phyloP scores from a whole-genome alignment of 2,797 vertebrate genomes.

The Gambelia wislizenii region DNA sequence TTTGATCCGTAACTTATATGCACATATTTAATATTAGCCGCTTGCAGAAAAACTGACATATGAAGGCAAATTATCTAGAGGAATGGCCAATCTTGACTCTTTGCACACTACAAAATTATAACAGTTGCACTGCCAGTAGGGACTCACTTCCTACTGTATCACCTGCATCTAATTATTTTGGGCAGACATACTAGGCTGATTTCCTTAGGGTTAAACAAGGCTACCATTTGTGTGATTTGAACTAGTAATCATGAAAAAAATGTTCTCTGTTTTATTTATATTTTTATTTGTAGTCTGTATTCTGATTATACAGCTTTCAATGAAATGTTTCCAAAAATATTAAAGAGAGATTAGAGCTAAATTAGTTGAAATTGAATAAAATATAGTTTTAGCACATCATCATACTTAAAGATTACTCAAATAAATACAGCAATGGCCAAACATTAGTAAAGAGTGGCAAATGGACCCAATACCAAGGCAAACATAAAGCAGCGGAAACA shows the following conservation, averaged over 20 bases:
- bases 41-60: neutral
- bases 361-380: constrained; percentile 65
- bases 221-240: neutral
- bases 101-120: neutral
- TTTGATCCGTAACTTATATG: neutral
- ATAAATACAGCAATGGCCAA: constrained; percentile 71
- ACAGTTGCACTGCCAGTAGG: neutral
- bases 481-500: constrained; percentile 71
- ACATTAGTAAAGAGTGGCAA: constrained; percentile 77
- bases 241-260: constrained; percentile 13
- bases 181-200: neutral
- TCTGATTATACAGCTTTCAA: constrained; percentile 20
- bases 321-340: neutral
- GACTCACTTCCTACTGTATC: neutral
- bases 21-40: neutral
- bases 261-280: neutral
- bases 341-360: constrained; percentile 53
- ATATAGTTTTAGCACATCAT: constrained; percentile 63
- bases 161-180: neutral
- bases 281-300: constrained; percentile 14
- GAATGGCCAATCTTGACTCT: neutral
- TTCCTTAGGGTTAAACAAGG: neutral
- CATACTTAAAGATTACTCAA: constrained; percentile 58
- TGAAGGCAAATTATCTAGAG: neutral
- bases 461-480: constrained; percentile 81